Evolutionary conservation across 2,797 vertebrate species (phyloP).

Genomic region (Amazonetta brasiliensis): DNA sequence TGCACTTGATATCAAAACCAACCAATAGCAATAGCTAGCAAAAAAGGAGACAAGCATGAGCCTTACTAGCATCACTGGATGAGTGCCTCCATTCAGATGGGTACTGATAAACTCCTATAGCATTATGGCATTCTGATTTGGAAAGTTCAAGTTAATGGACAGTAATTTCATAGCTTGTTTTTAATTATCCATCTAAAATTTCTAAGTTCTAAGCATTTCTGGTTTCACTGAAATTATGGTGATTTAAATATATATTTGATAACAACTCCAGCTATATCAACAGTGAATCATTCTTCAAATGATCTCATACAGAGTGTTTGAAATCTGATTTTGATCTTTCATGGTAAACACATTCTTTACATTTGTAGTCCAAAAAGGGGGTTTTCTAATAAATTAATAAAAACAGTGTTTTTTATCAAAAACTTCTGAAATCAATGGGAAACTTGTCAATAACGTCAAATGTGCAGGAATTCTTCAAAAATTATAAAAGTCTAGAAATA

Average conservation of each 20-base stretch:
- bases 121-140: neutral
- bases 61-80: neutral
- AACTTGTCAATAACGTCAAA: neutral
- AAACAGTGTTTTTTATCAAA: neutral
- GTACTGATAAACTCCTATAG: neutral
- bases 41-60: neutral
- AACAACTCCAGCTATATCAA: neutral
- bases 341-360: neutral
- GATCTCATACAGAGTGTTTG: neutral
- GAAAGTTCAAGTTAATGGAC: neutral
- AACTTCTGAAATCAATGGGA: neutral
- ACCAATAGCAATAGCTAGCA: neutral
- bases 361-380: neutral
- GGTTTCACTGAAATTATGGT: neutral
- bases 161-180: neutral
- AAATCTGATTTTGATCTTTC: neutral
- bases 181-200: neutral
- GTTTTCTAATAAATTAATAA: neutral
- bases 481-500: neutral
- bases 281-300: neutral
- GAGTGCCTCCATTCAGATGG: neutral
- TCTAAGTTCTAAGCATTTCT: neutral
- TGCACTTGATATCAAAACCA: neutral
- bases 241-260: neutral
- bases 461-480: neutral